Evolutionary conservation across 2,113 vertebrate species (phyloP), one percentile per base, ranked within the genome.

Genomic region (Chinchilla lanigera): DNA sequence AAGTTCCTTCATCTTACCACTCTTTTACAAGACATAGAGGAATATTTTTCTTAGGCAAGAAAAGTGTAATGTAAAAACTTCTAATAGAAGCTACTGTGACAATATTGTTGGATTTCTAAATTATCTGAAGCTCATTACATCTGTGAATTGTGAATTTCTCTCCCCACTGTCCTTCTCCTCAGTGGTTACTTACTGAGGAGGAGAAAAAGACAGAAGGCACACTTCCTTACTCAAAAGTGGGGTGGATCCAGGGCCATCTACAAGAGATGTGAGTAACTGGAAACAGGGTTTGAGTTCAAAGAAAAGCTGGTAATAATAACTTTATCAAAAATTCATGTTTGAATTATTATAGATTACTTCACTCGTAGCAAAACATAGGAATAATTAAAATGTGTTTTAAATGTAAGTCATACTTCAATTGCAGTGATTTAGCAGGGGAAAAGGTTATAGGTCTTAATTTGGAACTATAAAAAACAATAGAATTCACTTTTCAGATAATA

Each of bases 31-130:
- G 47, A 93, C 91, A 93, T 44, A 91, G 24, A 93, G 44, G 83
- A 30, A 22, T 61, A 77, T 75, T 75, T 96, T 75, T 93, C 71
- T 93, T 83, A 67, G 33, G 52, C 83, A 93, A 93, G 63, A 8
- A 20, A 91, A 2, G 0, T 38, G 96, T 90, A 24, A 20, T 96
- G 96, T 89, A 58, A 81, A 96, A 91, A 12, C 4, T 73, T 58
- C 30, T 94, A 65, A 12, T 1, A 89, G 58, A 92, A 86, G 89
- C 44, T 71, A 11, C 33, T 90, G 67, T 89, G 61, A 84, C 30
- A 75, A 95, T 96, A 65, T 82, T 5, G 8, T 87, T 86, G 35
- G 73, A 30, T 92, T 95, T 97, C 65, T 90, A 90, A 91, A 83
- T 75, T 95, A 11, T 94, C 33, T 86, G n/a, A 85, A 47, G 2